Evolutionary conservation across 2,888 invertebrate genomes (phyloP), one percentile per base, ranked within the genome.

Genomic region (Athrips mouffetella): DNA sequence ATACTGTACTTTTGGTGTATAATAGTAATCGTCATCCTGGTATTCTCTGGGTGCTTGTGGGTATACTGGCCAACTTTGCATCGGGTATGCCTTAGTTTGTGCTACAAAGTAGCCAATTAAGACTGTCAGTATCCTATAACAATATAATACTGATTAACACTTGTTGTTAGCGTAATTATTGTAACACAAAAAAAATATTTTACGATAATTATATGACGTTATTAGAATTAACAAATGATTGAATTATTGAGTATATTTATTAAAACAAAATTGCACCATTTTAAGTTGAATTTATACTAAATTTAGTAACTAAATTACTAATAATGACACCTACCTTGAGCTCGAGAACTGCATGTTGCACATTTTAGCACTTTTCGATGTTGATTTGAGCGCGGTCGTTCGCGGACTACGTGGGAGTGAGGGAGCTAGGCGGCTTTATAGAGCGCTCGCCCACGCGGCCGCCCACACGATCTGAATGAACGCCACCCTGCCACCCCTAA

Each of bases 401-500:
- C 62, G 80, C 79, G 76, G 77, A 84, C 85, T 87, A 78, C 76
- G 73, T 65, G 65, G 77, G 66, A 75, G 70, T 71, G 76, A 73
- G 63, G 76, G 76, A n/a, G 67, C 66, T 65, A 66, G 70, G 63
- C 60, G 63, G 70, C 80, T 82, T 78, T 85, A 84, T 84, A 87
- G 80, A 73, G 81, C 76, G 64, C 65, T 75, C 86, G 84, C 87
- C 84, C 83, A 84, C 87, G 85, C 81, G 76, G 69, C 80, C 90
- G 90, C 91, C 91, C 89, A 91, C 91, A 90, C 91, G 89, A 89
- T 90, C 90, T 92, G 90, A 91, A 92, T 92, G 92, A 92, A 91
- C 57, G 66, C 67, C 66, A 56, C 60, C 62, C 54, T 48, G 51
- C 49, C 59, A 53, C 52, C 53, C 47, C 44, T 52, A 63, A 48